Evolutionary conservation across 2,888 invertebrate species (phyloP).

Genomic region (Cylloceria caligata): DNA sequence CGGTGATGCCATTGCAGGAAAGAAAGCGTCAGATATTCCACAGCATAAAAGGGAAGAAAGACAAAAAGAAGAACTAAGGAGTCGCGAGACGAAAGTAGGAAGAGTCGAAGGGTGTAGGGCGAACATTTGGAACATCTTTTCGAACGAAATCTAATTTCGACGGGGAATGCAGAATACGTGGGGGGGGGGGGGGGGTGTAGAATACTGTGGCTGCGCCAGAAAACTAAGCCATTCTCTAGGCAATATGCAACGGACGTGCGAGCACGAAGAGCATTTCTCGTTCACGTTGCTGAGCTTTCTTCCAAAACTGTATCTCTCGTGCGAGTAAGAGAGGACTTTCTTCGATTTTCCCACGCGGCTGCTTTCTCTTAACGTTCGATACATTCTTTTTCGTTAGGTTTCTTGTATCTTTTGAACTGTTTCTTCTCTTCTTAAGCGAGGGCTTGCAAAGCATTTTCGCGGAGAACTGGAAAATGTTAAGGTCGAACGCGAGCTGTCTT

Average conservation of each 20-base stretch:
- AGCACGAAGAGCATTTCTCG: constrained; percentile 52
- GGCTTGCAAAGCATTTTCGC: constrained; percentile 19
- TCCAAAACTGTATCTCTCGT: constrained; percentile 31
- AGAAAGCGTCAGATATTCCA: constrained; percentile 26
- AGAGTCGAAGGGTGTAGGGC: constrained; percentile 63
- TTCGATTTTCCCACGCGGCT: constrained; percentile 14
- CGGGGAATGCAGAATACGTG: constrained; percentile 59
- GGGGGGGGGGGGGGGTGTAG: background rate
- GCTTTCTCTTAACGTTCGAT: background rate
- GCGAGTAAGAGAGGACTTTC: background rate
- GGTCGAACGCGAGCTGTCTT: constrained; percentile 25
- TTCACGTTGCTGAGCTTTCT: constrained; percentile 41
- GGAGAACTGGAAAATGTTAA: constrained; percentile 26
- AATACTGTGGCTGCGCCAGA: constrained; percentile 37
- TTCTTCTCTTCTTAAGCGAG: background rate
- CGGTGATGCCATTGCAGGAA: constrained; percentile 38
- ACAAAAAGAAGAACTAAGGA: constrained; percentile 12
- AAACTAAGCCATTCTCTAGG: constrained; percentile 79
- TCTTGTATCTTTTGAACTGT: background rate
- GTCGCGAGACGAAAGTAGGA: constrained; percentile 51
- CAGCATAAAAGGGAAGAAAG: constrained; percentile 6
- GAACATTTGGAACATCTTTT: constrained; percentile 78
- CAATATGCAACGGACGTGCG: constrained; percentile 71
- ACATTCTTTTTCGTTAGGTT: constrained; percentile 15
- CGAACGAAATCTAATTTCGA: constrained; percentile 80